Conservation (phyloP, 2,797 vertebrate genomes). For the Pipistrellus pygmaeus region DNA sequence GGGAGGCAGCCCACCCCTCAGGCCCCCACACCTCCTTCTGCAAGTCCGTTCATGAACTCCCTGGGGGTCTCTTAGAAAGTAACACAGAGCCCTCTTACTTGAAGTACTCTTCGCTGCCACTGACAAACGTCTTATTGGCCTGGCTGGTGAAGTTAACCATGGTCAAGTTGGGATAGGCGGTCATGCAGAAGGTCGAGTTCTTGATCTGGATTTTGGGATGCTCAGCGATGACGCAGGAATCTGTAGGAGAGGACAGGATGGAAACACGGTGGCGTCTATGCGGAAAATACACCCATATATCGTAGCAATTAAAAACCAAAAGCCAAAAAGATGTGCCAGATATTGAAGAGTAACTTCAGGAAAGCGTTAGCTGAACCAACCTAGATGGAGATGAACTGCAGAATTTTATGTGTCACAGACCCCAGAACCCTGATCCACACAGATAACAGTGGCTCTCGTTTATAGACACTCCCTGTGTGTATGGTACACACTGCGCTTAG, state of each 20-base stretch:
- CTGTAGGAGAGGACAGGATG: conserved; percentile 83
- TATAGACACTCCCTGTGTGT: fast-evolving
- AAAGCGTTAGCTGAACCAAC: background rate
- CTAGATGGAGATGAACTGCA: background rate
- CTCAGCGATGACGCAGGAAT: conserved; percentile 94
- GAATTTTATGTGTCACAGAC: background rate
- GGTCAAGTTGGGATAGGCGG: conserved; percentile 94
- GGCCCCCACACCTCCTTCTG: background rate
- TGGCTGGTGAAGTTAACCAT: conserved; percentile 93
- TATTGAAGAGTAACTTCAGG: background rate
- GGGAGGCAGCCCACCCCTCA: no score
- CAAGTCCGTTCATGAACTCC: background rate
- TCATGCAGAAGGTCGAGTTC: conserved; percentile 96
- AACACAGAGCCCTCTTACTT: conserved; percentile 91
- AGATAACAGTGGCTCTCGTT: background rate
- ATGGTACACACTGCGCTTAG: fast-evolving
- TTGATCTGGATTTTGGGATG: conserved; percentile 94
- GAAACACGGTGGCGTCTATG: background rate
- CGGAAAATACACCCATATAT: fast-evolving
- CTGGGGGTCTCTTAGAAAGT: background rate
- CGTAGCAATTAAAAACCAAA: background rate
- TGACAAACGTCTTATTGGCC: conserved; percentile 96
- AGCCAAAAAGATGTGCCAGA: background rate
- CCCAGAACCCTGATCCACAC: fast-evolving
- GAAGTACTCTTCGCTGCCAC: conserved; percentile 99